Evolutionary conservation across 1,140 invertebrate species (phyloP).

Genomic region (Stegodyphus mimosarum): DNA sequence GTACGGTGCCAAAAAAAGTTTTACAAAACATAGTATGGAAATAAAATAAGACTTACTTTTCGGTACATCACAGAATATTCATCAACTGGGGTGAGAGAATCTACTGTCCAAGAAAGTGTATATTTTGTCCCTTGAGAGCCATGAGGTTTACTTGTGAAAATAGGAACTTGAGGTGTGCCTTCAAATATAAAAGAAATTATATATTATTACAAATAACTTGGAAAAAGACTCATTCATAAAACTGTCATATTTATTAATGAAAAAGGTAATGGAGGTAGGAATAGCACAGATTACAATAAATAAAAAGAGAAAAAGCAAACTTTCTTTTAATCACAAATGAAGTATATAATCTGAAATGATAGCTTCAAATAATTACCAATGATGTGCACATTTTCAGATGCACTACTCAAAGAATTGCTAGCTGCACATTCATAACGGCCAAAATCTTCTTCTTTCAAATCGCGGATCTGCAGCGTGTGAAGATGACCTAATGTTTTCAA

Average conservation of each 20-base stretch:
- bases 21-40: neutral
- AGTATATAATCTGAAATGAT: too few species aligned
- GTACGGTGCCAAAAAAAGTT: neutral
- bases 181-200: neutral
- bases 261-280: too few species aligned
- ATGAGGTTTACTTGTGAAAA: slow-evolving; percentile 55
- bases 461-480: slow-evolving; percentile 21
- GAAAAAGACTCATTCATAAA: too few species aligned
- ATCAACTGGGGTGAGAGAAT: slow-evolving; percentile 55
- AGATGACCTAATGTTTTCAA: slow-evolving; percentile 14
- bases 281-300: neutral
- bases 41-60: slow-evolving; percentile 10
- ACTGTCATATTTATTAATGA: too few species aligned
- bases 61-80: slow-evolving; percentile 54
- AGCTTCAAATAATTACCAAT: slow-evolving; percentile 15
- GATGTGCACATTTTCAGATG: slow-evolving; percentile 33
- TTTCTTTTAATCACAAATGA: too few species aligned
- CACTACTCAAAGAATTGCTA: slow-evolving; percentile 81
- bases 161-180: slow-evolving; percentile 58
- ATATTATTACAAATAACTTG: too few species aligned
- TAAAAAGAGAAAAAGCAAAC: too few species aligned
- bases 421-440: slow-evolving; percentile 91
- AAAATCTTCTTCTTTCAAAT: slow-evolving; percentile 75
- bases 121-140: slow-evolving; percentile 46
- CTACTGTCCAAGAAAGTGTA: slow-evolving; percentile 42